Base-by-base conservation (phyloP, 2,113 vertebrate species). In the Vulpes lagopus region DNA sequence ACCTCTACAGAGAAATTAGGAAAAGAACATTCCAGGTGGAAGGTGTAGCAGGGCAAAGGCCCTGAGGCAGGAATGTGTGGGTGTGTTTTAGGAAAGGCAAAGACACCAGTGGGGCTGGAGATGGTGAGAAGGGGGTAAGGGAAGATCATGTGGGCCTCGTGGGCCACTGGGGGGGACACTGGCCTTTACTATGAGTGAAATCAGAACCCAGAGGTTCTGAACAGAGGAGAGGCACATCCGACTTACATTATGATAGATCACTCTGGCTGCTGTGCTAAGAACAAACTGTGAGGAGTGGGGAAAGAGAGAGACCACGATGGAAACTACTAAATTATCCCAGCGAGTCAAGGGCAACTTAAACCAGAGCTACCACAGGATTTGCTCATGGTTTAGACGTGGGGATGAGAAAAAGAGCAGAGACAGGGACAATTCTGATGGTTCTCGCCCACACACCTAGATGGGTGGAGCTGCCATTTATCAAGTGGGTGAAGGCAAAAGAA, bases 291-390 rank as follows among this genome's bases (percentile, higher is more conserved):
- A 57, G 85, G 38, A 2, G 32, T 7, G 1, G 43, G 11, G 22
- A 25, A 38, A 32, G 51, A 62, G 27, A 59, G 14, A 43, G 7
- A 30, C 67, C 55, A 20, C 43, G 35, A 0, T 78, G 67, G 23
- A 62, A 59, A 43, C 60, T 0, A 6, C 49, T 15, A 20, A n/a
- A 5, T 43, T 5, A 8, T 11, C 25, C 19, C 14, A 32, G n/a
- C 1, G 0, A 73, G 67, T 49, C 25, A 8, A 23, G 0, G 3
- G 14, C 2, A 1, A 51, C 64, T 17, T 5, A 3, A 55, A 2
- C 35, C 73, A 32, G 87, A 32, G 87, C 19, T 12, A 19, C 0
- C 1, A 8, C 49, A 0, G 0, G 30, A 2, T 43, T 11, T 38
- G 90, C 82, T 43, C 35, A 22, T 0, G 12, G 27, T n/a, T 1